Evolutionary conservation across 2,113 vertebrate genomes (phyloP).

Genomic region (Triplophysa dalaica): DNA sequence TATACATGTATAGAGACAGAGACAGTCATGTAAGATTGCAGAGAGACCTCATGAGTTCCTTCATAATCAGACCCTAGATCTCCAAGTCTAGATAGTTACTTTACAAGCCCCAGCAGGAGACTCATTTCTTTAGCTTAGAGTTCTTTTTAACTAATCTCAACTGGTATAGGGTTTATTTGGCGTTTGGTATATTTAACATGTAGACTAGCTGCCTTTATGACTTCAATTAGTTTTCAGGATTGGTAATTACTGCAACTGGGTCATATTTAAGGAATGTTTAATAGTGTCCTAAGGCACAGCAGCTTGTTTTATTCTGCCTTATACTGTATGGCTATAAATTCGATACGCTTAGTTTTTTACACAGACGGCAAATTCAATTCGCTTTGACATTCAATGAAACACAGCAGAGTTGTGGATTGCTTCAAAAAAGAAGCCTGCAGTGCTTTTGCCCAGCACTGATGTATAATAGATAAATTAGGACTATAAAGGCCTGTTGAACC

Average conservation of each 20-base stretch:
- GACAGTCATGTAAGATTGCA: conserved; percentile 74
- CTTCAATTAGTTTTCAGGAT: conserved; percentile 16
- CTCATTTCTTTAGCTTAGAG: conserved; percentile 13
- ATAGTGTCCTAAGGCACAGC: not conserved
- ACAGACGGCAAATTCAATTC: conserved; percentile 12
- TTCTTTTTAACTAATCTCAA: conserved; percentile 31
- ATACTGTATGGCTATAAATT: not conserved
- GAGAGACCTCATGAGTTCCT: conserved; percentile 76
- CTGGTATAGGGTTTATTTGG: conserved; percentile 42
- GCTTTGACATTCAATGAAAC: conserved; percentile 1
- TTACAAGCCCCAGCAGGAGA: conserved; percentile 23
- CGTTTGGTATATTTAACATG: conserved; percentile 16
- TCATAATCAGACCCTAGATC: conserved; percentile 38
- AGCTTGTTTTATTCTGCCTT: not conserved
- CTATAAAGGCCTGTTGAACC: no score
- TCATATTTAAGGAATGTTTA: conserved; percentile 7
- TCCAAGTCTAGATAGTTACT: conserved; percentile 36
- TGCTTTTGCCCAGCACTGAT: no score
- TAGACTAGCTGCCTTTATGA: conserved; percentile 19
- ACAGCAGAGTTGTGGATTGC: not conserved
- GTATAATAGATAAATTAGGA: no score
- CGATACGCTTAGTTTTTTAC: not conserved
- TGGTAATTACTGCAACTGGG: conserved; percentile 32
- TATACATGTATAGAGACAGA: conserved; percentile 88
- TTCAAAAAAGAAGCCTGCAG: not conserved